Percentiles rank a stretch among this genome's conserved stretches.
phyloP scores from a whole-genome alignment of 2,888 invertebrate genomes.

The Panopea generosa region DNA sequence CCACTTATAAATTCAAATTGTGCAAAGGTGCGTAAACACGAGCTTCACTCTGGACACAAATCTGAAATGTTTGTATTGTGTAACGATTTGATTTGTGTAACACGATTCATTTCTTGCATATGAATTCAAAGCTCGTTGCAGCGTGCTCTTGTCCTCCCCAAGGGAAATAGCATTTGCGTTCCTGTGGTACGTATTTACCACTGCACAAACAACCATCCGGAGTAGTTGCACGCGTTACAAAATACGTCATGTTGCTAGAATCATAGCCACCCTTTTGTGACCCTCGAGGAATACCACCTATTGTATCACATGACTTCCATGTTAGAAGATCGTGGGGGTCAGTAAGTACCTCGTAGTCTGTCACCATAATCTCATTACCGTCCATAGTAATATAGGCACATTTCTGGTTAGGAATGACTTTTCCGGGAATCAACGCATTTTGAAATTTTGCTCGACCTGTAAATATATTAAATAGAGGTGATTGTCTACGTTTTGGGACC shows the following conservation, averaged over 20 bases:
- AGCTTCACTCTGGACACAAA: too few species aligned
- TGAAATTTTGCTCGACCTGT: conserved; percentile 30
- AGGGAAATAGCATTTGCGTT: conserved; percentile 30
- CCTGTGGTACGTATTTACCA: conserved; percentile 34
- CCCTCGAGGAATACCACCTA: conserved; percentile 34
- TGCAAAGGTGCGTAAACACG: too few species aligned
- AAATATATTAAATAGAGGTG: too few species aligned
- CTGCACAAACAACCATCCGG: conserved; percentile 28
- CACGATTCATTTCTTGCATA: conserved; percentile 30
- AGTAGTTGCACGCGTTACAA: conserved; percentile 26
- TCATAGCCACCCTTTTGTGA: conserved; percentile 36
- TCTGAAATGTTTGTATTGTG: too few species aligned
- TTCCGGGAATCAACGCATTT: conserved; percentile 20
- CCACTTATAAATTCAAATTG: too few species aligned
- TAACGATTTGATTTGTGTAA: too few species aligned
- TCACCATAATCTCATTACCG: conserved; percentile 24
- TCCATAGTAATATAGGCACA: conserved; percentile 15
- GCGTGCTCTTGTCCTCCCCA: conserved; percentile 25
- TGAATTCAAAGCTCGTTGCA: conserved; percentile 21
- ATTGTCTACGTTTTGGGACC: too few species aligned
- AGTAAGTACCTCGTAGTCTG: conserved; percentile 37
- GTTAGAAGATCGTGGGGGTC: conserved; percentile 14
- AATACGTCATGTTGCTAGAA: conserved; percentile 17
- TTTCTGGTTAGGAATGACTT: conserved; percentile 16
- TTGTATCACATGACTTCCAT: conserved; percentile 21